A percentile compares a stretch with the other conserved stretches of the same genome.
These are phyloP conservation scores for Limanda limanda DNA, from an alignment of 2,113 vertebrate species.

Conservation along the genomic window DNA sequence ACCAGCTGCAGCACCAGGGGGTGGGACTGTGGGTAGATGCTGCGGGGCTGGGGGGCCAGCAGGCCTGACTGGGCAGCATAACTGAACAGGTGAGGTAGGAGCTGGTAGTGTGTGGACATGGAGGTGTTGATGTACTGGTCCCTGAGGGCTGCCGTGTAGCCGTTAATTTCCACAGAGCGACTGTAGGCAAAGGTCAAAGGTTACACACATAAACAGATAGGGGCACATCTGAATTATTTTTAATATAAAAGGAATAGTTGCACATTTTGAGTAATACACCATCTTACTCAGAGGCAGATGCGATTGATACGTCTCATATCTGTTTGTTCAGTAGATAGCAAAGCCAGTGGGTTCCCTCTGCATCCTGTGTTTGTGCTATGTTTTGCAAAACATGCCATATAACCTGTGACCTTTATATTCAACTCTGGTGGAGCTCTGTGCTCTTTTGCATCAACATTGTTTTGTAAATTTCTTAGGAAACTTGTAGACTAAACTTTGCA, in stretches of 20 bases:
- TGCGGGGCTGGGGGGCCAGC: slow-evolving; percentile 89
- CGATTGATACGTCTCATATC: too few species aligned
- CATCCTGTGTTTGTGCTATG: not conserved
- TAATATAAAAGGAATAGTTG: not conserved
- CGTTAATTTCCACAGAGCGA: slow-evolving; percentile 95
- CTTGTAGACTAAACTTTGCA: slow-evolving; percentile 39
- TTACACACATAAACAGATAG: not conserved
- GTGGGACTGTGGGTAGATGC: slow-evolving; percentile 94
- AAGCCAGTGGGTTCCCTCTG: not conserved
- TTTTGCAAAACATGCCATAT: not conserved
- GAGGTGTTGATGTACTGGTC: slow-evolving; percentile 95
- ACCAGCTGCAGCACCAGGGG: slow-evolving; percentile 93
- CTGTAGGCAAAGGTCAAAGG: slow-evolving; percentile 70
- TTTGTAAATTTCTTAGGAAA: slow-evolving; percentile 8
- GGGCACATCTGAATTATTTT: not conserved
- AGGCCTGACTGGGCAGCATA: slow-evolving; percentile 91
- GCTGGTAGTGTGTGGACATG: slow-evolving; percentile 93
- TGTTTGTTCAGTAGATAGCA: not conserved
- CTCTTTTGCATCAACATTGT: not conserved
- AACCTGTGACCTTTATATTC: not conserved
- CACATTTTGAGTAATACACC: not conserved
- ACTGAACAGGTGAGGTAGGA: slow-evolving; percentile 95
- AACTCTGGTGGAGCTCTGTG: not conserved
- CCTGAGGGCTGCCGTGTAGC: slow-evolving; percentile 91
- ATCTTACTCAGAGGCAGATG: not conserved